Evolutionary conservation across 2,888 invertebrate species (phyloP), one percentile per base, ranked within the genome.

Genomic region (Sylvicola cinctus): DNA sequence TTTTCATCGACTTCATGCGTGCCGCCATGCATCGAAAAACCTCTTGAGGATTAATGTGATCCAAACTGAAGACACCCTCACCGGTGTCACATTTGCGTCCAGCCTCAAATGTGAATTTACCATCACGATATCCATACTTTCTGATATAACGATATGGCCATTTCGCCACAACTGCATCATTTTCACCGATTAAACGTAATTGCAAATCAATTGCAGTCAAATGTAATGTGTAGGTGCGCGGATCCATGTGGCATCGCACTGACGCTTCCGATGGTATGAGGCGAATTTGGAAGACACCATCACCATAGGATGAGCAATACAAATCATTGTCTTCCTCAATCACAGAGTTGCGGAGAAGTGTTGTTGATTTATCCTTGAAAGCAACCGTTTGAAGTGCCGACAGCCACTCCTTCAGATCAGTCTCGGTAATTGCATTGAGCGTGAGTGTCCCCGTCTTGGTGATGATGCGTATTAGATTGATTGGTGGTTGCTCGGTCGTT

Each of bases 1-100:
- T 79, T 49, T 81, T 81, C 83, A 84, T 84, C 1, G 73, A 77
- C 49, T 80, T 80, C 78, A 84, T 84, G 57, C 80, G 81, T 4
- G 76, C 65, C 8, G 78, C 75, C 44, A 84, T 65, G 48, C 80
- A 83, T 41, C 79, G 72, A 42, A 70, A 84, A 42, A 84, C 79
- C 52, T 83, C 83, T 43, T 79, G 76, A 41, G 80, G 79, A 51
- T 80, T 80, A 29, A 72, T 69, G 50, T 84, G 79, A 49, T 81
- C 80, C 38, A 84, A 55, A 37, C 73, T 76, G 46, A 84, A 84
- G 4, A 72, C 71, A 2, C 84, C 84, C 58, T 84, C 84, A 0
- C 84, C 84, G 2, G 81, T 80, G 43, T 76, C 74, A 57, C 84
- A 84, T 55, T 83, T 84, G 38, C 84, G 65, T 1, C 84, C 84